Percentiles rank a stretch among this genome's conserved stretches.
These are phyloP conservation scores for Drosophila obscura DNA, from an alignment of 1,140 invertebrate genomes.

Conservation along the genomic window DNA sequence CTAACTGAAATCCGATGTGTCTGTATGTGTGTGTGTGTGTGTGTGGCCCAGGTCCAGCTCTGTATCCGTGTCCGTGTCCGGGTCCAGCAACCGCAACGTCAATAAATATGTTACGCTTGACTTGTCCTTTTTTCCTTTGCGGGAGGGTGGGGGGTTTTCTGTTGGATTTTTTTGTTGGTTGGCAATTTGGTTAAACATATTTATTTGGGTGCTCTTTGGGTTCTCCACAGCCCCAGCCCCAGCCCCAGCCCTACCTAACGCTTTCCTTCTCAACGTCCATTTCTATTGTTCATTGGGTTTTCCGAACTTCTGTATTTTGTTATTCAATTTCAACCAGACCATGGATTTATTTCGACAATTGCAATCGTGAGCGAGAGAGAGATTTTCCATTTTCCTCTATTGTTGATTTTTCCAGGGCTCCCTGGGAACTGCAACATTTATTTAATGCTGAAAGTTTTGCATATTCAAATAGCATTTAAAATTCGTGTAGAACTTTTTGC, in stretches of 20 bases:
- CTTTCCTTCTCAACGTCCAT: constrained; percentile 16
- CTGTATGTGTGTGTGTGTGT: constrained; percentile 39
- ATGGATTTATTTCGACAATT: constrained; percentile 51
- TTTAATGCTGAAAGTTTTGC: constrained; percentile 18
- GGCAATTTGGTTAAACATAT: constrained; percentile 78
- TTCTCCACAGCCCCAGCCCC: neutral
- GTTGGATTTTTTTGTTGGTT: constrained; percentile 29
- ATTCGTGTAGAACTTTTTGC: constrained; percentile 3
- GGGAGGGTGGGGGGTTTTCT: neutral
- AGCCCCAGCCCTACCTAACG: constrained; percentile 8
- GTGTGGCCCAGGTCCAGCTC: neutral
- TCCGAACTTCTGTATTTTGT: constrained; percentile 46
- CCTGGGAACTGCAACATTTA: constrained; percentile 34
- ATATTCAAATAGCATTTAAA: constrained; percentile 37
- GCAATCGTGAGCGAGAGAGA: neutral
- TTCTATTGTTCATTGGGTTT: constrained; percentile 40
- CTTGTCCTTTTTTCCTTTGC: constrained; percentile 56
- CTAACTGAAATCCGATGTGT: constrained; percentile 78
- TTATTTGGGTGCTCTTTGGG: constrained; percentile 58
- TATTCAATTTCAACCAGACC: constrained; percentile 39
- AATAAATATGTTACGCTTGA: constrained; percentile 82
- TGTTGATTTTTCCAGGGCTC: neutral
- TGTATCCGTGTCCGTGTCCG: neutral
- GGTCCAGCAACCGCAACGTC: constrained; percentile 73
- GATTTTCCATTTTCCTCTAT: constrained; percentile 28